phyloP scores from a whole-genome alignment of 2,113 vertebrate genomes.

The Daubentonia madagascariensis region DNA sequence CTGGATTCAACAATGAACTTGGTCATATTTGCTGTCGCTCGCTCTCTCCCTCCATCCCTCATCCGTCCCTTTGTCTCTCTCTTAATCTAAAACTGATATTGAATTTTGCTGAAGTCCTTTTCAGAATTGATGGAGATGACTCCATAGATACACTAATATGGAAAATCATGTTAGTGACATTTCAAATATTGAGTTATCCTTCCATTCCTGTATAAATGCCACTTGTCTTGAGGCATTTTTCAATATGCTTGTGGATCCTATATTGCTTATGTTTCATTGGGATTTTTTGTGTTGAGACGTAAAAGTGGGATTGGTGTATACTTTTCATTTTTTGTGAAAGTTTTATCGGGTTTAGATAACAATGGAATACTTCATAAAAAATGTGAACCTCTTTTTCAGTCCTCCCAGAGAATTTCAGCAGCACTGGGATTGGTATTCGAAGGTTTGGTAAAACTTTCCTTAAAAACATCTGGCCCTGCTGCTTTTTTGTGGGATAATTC shows the following conservation, averaged over 20 bases:
- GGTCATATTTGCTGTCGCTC: background rate
- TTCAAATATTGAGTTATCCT: background rate
- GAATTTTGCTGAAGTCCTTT: background rate
- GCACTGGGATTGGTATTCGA: background rate
- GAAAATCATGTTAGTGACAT: background rate
- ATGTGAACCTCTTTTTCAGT: background rate
- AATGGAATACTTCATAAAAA: background rate
- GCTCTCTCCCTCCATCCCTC: background rate
- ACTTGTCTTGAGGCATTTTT: background rate
- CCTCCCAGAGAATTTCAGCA: background rate
- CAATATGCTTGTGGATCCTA: background rate
- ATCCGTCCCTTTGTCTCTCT: background rate
- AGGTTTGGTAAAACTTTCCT: background rate
- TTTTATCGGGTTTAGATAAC: background rate
- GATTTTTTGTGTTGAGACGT: background rate
- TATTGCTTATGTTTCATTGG: background rate
- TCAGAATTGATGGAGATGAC: background rate
- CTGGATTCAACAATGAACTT: background rate
- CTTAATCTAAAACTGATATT: background rate
- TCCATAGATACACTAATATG: background rate
- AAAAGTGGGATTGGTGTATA: background rate
- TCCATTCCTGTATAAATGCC: background rate
- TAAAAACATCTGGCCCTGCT: background rate
- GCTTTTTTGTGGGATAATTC: background rate
- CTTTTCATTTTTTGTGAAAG: background rate